Percentiles rank a stretch among this genome's conserved stretches.
Evolutionary conservation across 2,888 invertebrate species (phyloP).

Genomic region (Meandrusa payeni): DNA sequence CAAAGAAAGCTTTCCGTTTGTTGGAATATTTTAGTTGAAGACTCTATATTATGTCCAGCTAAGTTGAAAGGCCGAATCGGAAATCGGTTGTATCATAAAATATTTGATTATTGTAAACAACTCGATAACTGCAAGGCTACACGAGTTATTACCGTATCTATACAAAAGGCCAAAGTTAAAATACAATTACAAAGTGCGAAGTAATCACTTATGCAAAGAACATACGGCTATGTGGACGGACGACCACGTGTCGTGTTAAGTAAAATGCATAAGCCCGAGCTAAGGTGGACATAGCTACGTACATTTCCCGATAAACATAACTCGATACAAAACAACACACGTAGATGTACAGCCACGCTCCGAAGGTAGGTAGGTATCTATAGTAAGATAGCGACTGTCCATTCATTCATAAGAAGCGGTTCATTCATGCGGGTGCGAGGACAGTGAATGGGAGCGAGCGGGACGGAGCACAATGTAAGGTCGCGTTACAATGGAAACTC

Average conservation of each 20-base stretch:
- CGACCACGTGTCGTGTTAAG: slow-evolving; percentile 8
- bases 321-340: slow-evolving; percentile 51
- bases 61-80: too few species aligned
- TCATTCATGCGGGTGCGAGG: slow-evolving; percentile 72
- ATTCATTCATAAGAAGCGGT: slow-evolving; percentile 79
- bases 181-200: slow-evolving; percentile 21
- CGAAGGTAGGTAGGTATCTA: slow-evolving; percentile 55
- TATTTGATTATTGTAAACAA: too few species aligned
- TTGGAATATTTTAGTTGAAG: too few species aligned
- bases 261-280: slow-evolving; percentile 9
- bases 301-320: slow-evolving; percentile 41
- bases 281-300: neutral
- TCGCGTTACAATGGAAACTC: slow-evolving; percentile 57
- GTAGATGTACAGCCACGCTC: slow-evolving; percentile 42
- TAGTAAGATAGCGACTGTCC: slow-evolving; percentile 72
- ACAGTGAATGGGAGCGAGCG: slow-evolving; percentile 74
- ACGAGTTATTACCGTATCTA: slow-evolving; percentile 9
- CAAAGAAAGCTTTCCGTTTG: too few species aligned
- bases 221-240: neutral
- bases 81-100: too few species aligned
- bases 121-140: slow-evolving; percentile 20
- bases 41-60: too few species aligned
- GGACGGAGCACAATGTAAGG: slow-evolving; percentile 58
- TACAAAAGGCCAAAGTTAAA: slow-evolving; percentile 20
- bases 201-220: slow-evolving; percentile 5